Base-by-base conservation (phyloP, 2,888 invertebrate species). In the Salticus scenicus region DNA sequence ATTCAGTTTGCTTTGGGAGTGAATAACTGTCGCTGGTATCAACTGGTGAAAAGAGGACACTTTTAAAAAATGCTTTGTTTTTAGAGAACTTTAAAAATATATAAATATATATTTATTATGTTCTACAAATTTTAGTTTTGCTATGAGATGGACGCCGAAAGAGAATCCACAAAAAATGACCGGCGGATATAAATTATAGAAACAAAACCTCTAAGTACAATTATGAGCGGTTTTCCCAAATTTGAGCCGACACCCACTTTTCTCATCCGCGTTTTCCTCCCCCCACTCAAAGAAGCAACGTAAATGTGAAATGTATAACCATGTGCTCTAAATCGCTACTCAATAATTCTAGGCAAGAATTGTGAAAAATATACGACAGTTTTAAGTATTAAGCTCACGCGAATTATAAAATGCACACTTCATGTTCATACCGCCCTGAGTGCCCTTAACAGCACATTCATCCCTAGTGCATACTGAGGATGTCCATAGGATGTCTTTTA, bases 141-240 rank as follows among this genome's bases (percentile, higher is more conserved):
- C 80, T 81, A 82, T 28, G 41, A 75, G 14, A 42, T 66, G 76
- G 41, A 75, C 66, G 79, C 71, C 79, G 81, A 57, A 64, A 71
- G 75, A 47, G 33, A 66, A n/a, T n/a, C n/a, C n/a, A n/a, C 41
- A 63, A 31, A 28, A 42, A 64, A 67, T 47, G 64, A 31, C 67
- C 47, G 69, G 67, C 47, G 47, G 71, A 70, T 28, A 51, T 24
- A 30, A 41, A 47, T 66, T 20, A 20, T 31, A 75, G 63, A 70
- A 77, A 17, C 70, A 41, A 77, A 83, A 83, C 83, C 81, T 77
- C 77, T 73, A 77, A 83, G 83, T 83, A 83, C 83, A 83, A 83
- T 47, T 77, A 77, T 47, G 67, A 73, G 83, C 72, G 83, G 77
- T 72, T 77, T 83, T 63, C 30, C 75, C 47, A 76, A 82, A 73